Base-by-base conservation (phyloP, 2,797 vertebrate genomes). In the Lithobates sylvaticus region DNA sequence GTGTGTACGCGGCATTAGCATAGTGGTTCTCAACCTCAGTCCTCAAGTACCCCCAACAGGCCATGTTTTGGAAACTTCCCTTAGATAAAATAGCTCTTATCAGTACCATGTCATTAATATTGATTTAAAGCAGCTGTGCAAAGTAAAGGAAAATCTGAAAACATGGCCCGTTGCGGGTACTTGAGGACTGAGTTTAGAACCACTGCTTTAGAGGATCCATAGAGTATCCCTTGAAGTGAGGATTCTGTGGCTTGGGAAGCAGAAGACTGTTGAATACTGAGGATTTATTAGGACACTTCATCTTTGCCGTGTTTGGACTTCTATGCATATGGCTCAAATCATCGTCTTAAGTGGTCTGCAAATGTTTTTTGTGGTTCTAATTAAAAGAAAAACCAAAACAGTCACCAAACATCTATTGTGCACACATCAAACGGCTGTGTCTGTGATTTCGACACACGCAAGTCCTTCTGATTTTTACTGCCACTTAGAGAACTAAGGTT, bases 271-370 rank as follows among this genome's bases (percentile, higher is more conserved):
- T 58, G 74, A 50, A 27, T 81, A 16, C 36, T 42, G 34, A 69
- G 29, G 71, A 81, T 85, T 74, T 74, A 81, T 50, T 54, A 74
- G 75, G 61, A 64, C 39, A 47, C 50, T 54, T 16, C 4, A 18
- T n/a, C 26, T 36, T 47, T 75, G 21, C 50, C 84, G 68, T 81
- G 71, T 86, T 77, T 86, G 78, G 84, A 50, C 34, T 42, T 65
- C 26, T 26, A 12, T n/a, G 61, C 27, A 54, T 74, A 65, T 27
- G 44, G 32, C 68, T 34, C 44, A 27, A 61, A 58, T 75, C 75
- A 86, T 23, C 34, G 61, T 81, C 64, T 76, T 64, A 86, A 81
- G 84, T 76, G 84, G 78, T 81, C 72, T 81, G 61, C 32, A 86
- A 81, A 69, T 69, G 71, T 39, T 27, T 68, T 80, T n/a, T 75